These are phyloP conservation scores for Garra rufa DNA, from an alignment of 2,113 vertebrate genomes.

Conservation along the genomic window DNA sequence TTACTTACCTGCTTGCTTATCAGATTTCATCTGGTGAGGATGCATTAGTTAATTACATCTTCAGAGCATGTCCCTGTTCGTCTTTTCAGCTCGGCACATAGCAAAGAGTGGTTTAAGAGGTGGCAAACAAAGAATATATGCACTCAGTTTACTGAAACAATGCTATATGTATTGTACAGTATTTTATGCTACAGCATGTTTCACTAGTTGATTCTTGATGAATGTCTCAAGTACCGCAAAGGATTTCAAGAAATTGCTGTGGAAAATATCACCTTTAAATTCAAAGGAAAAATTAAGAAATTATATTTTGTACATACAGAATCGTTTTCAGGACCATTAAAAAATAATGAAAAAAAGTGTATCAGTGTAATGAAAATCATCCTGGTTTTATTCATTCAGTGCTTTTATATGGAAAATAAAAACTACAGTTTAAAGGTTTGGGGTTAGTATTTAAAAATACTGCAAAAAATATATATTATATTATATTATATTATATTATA, in stretches of 20 bases:
- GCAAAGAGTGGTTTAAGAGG: not conserved
- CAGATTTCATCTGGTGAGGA: slow-evolving; percentile 10
- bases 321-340: not conserved
- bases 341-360: not conserved
- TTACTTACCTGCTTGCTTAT: slow-evolving; percentile 22
- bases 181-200: not conserved
- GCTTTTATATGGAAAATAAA: too few species aligned
- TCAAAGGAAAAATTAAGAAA: not conserved
- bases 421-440: too few species aligned
- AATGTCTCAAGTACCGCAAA: too few species aligned
- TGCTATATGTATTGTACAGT: not conserved
- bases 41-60: slow-evolving; percentile 25
- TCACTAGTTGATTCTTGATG: not conserved
- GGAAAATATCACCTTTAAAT: not conserved
- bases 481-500: too few species aligned
- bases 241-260: too few species aligned
- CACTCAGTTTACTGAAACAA: not conserved
- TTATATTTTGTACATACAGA: not conserved
- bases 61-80: not conserved
- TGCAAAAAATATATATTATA: too few species aligned
- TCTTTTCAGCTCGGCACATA: not conserved
- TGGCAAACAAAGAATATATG: slow-evolving; percentile 3
- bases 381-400: too few species aligned
- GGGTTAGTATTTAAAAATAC: too few species aligned
- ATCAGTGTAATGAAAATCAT: not conserved